A percentile compares a stretch with the other conserved stretches of the same genome.
These are phyloP conservation scores for Erynnis tages DNA, from an alignment of 2,888 invertebrate species.

Conservation along the genomic window DNA sequence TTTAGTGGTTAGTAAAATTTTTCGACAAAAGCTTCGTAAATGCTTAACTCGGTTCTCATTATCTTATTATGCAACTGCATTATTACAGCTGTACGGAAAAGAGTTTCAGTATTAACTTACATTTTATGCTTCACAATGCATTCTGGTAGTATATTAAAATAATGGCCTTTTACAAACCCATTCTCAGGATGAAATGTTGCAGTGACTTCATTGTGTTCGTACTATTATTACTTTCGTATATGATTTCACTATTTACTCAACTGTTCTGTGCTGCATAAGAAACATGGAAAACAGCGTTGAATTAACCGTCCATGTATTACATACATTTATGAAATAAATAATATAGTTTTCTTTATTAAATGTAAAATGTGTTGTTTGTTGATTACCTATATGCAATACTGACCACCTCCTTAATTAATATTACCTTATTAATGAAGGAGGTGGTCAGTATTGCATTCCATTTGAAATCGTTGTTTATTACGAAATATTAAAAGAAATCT, in stretches of 20 bases:
- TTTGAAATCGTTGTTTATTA: no score
- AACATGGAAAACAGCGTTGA: no score
- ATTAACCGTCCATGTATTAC: no score
- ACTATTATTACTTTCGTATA: slow-evolving; percentile 1
- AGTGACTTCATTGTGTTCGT: slow-evolving; percentile 10
- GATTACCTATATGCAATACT: no score
- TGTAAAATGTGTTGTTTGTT: no score
- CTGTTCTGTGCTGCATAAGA: not conserved
- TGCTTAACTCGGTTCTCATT: slow-evolving; percentile 6
- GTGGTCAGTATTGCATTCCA: no score
- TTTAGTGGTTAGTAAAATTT: not conserved
- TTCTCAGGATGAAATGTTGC: slow-evolving; percentile 17
- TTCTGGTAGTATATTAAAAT: slow-evolving; percentile 19
- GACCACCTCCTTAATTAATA: no score
- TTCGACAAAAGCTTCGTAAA: slow-evolving; percentile 5
- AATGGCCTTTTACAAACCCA: slow-evolving; percentile 15
- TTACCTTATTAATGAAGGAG: no score
- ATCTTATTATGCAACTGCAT: slow-evolving; percentile 7
- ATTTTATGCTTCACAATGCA: slow-evolving; percentile 17
- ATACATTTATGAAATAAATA: no score
- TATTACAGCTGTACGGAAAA: slow-evolving; percentile 1
- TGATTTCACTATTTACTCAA: slow-evolving; percentile 3
- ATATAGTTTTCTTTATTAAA: no score
- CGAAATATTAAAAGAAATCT: no score
- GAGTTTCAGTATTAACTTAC: slow-evolving; percentile 5